Percentiles rank a stretch among this genome's conserved stretches.
Conservation (phyloP, 2,113 vertebrate genomes). For the Apodemus sylvaticus region DNA sequence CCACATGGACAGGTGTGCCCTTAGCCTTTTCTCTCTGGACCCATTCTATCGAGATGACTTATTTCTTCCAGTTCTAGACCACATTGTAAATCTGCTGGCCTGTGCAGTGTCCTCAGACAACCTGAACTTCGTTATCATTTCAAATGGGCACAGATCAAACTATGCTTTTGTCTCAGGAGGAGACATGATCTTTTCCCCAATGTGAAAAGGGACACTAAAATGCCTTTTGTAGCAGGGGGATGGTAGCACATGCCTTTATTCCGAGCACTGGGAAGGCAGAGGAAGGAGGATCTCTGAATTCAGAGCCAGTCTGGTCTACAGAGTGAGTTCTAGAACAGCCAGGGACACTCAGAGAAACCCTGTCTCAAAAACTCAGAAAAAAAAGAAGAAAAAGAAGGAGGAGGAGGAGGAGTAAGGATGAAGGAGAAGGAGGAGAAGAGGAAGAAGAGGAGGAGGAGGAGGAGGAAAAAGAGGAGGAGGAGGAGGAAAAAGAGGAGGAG, state of each 20-base stretch:
- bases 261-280: not conserved
- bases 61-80: not conserved
- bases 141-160: not conserved
- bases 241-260: not conserved
- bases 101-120: too few relatives aligned
- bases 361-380: not conserved
- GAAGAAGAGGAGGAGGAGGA: fast-evolving
- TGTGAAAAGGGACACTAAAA: not conserved
- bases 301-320: not conserved
- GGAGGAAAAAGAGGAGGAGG: too few relatives aligned
- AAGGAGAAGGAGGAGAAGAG: fast-evolving
- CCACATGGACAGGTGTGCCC: not conserved
- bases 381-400: fast-evolving
- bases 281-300: not conserved
- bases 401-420: not conserved
- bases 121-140: not conserved
- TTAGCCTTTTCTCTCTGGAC: not conserved
- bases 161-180: not conserved
- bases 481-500: too few relatives aligned
- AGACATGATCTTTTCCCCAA: not conserved
- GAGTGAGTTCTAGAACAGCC: not conserved
- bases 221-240: not conserved
- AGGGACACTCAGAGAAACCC: not conserved
- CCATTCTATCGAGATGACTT: not conserved
- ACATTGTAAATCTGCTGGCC: not conserved